Conservation (phyloP, 2,113 vertebrate genomes). For the Crotalus viridis region DNA sequence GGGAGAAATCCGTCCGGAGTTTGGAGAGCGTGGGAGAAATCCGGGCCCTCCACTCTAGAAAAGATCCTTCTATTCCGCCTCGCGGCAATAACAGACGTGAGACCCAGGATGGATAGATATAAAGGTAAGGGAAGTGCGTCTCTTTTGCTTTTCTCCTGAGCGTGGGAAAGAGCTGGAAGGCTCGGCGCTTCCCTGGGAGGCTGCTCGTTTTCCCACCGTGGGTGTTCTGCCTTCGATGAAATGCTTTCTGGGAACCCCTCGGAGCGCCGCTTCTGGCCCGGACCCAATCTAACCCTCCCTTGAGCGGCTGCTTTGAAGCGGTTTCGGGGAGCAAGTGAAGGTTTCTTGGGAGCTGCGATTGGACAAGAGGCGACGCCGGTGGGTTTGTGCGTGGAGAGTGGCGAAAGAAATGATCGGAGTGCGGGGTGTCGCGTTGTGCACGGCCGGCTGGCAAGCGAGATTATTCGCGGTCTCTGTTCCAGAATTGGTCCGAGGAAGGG, state of each 20-base stretch:
- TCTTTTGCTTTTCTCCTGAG: neutral
- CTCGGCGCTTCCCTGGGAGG: neutral
- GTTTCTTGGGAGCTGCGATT: neutral
- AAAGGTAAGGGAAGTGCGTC: neutral
- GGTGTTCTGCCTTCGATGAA: too few relatives aligned
- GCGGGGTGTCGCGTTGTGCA: neutral
- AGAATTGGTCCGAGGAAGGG: neutral
- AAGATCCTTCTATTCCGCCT: neutral
- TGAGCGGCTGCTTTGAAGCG: neutral
- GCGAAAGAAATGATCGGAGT: neutral
- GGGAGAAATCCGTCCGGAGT: neutral
- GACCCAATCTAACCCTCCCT: neutral
- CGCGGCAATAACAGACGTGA: neutral
- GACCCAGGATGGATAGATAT: constrained; percentile 7
- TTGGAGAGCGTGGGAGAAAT: neutral
- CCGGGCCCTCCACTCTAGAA: neutral
- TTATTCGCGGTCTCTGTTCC: neutral
- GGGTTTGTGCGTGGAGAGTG: neutral
- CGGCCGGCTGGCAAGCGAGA: neutral
- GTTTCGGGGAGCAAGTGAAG: neutral
- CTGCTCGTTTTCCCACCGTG: neutral
- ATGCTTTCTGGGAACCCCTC: neutral
- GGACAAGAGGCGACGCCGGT: neutral
- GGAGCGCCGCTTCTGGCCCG: neutral
- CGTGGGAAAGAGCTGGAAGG: constrained; percentile 15